A percentile compares a stretch with the other conserved stretches of the same genome.
phyloP scores from a whole-genome alignment of 1,140 invertebrate species.

The Tigriopus japonicus region DNA sequence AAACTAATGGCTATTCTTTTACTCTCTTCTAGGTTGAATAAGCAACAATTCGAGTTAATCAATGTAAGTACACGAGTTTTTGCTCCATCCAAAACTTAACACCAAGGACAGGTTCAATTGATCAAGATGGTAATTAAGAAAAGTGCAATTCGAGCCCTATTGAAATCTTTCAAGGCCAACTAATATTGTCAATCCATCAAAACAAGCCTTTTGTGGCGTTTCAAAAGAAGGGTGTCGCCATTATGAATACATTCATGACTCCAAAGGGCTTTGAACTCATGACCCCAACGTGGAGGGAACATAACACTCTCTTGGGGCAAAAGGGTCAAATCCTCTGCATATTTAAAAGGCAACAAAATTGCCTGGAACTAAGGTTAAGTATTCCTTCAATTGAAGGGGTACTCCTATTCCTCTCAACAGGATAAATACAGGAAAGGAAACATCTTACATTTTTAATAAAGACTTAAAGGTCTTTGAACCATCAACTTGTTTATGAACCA shows the following conservation, averaged over 20 bases:
- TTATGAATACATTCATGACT: not conserved
- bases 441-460: no score
- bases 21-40: conserved; percentile 48
- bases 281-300: no score
- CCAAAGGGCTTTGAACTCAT: not conserved
- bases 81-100: not conserved
- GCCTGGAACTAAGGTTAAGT: no score
- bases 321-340: no score
- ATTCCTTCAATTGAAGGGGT: no score
- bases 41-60: conserved; percentile 58
- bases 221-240: not conserved
- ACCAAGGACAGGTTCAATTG: conserved; percentile 1
- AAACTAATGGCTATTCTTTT: conserved; percentile 17
- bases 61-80: conserved; percentile 45
- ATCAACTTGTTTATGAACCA: no score
- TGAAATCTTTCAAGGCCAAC: not conserved
- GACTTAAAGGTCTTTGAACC: no score
- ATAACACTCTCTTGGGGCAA: no score
- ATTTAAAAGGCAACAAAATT: no score
- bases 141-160: not conserved
- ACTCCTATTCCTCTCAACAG: no score
- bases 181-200: not conserved
- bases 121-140: not conserved
- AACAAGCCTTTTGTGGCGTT: not conserved
- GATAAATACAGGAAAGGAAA: no score